Conservation (phyloP, 2,113 vertebrate species). For the Coregonus clupeaformis region DNA sequence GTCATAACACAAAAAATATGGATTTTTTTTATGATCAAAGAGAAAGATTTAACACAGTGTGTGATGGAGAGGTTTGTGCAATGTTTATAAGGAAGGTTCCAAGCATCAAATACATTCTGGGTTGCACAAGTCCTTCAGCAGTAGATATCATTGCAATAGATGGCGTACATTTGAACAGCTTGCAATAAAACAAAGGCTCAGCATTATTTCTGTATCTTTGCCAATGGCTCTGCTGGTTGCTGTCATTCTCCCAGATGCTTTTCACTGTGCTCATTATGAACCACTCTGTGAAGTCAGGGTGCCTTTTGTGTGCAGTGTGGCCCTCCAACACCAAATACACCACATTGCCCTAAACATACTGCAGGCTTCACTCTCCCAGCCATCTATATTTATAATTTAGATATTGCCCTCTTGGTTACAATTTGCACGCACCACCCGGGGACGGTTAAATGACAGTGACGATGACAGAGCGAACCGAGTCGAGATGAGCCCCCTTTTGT, state of each 20-base stretch:
- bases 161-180: constrained; percentile 12
- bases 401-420: constrained; percentile 24
- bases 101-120: background rate
- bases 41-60: background rate
- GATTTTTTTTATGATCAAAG: background rate
- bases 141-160: background rate
- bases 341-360: constrained; percentile 22
- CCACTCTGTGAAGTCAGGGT: constrained; percentile 19
- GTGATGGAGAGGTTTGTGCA: background rate
- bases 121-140: background rate
- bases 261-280: constrained; percentile 30
- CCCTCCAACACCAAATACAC: background rate
- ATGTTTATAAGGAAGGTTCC: background rate
- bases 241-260: constrained; percentile 20
- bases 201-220: constrained; percentile 46
- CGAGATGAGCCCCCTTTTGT: constrained; percentile 32
- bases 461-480: constrained; percentile 30
- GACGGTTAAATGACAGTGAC: constrained; percentile 31
- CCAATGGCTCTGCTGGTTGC: constrained; percentile 27
- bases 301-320: constrained; percentile 9
- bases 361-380: constrained; percentile 17
- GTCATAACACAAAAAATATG: background rate
- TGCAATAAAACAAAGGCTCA: constrained; percentile 17
- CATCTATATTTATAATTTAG: constrained; percentile 52
- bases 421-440: constrained; percentile 13